Evolutionary conservation across 2,797 vertebrate genomes (phyloP).

Genomic region (Pempheris klunzingeri): DNA sequence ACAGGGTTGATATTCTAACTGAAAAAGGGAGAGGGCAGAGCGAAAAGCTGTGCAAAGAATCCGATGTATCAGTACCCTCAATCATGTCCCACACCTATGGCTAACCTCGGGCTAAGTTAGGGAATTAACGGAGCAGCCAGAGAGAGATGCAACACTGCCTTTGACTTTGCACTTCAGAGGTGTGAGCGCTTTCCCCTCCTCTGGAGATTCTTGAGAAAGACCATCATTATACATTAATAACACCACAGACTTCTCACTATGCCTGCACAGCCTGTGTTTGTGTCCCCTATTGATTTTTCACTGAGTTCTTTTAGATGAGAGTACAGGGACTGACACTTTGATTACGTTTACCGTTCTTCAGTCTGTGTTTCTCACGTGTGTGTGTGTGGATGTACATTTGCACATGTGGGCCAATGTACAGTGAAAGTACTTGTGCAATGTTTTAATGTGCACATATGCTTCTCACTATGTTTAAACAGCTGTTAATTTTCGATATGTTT

Average conservation of each 20-base stretch:
- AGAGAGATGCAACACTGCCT: slow-evolving; percentile 63
- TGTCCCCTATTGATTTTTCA: slow-evolving; percentile 74
- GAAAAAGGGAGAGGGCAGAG: slow-evolving; percentile 35
- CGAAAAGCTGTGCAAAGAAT: slow-evolving; percentile 50
- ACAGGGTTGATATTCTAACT: slow-evolving; percentile 61
- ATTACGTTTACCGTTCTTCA: slow-evolving; percentile 56
- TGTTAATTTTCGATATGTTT: neutral
- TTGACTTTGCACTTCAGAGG: slow-evolving; percentile 77
- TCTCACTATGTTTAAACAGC: neutral
- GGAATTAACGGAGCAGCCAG: slow-evolving; percentile 60
- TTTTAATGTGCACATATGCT: neutral
- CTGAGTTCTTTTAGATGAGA: slow-evolving; percentile 73
- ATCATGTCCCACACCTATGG: slow-evolving; percentile 72
- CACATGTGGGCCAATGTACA: neutral
- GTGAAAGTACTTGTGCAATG: neutral
- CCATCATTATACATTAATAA: slow-evolving; percentile 75
- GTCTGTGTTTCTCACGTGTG: slow-evolving; percentile 22
- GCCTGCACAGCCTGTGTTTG: slow-evolving; percentile 66
- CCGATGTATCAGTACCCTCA: slow-evolving; percentile 66
- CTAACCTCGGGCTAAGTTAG: slow-evolving; percentile 69
- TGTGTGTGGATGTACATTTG: slow-evolving; percentile 17
- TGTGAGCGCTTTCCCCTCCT: slow-evolving; percentile 59
- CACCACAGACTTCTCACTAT: slow-evolving; percentile 52
- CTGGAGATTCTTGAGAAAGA: slow-evolving; percentile 66
- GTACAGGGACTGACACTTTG: slow-evolving; percentile 68